Conservation (phyloP, 2,888 invertebrate genomes). For the Papilio protenor region DNA sequence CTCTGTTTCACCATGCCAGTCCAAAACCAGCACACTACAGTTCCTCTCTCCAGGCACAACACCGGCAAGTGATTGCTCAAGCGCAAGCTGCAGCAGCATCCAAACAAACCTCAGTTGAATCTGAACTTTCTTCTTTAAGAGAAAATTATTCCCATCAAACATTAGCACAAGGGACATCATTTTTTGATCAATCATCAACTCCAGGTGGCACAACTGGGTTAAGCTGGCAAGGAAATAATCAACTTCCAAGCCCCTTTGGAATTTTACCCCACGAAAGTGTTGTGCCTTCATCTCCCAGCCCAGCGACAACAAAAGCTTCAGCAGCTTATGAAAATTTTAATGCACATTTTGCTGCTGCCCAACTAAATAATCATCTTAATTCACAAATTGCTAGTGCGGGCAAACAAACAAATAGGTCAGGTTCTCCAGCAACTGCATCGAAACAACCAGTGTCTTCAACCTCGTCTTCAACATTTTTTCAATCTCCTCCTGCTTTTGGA, state of each 20-base stretch:
- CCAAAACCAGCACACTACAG: conserved; percentile 90
- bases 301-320: conserved; percentile 84
- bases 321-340: conserved; percentile 88
- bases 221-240: conserved; percentile 90
- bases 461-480: conserved; percentile 86
- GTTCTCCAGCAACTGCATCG: conserved; percentile 81
- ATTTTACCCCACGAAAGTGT: conserved; percentile 92
- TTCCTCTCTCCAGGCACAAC: conserved; percentile 86
- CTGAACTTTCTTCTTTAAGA: conserved; percentile 83
- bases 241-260: conserved; percentile 89
- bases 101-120: conserved; percentile 83
- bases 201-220: conserved; percentile 80
- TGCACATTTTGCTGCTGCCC: conserved; percentile 88
- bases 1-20: conserved; percentile 91
- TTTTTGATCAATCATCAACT: conserved; percentile 87
- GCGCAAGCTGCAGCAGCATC: conserved; percentile 83
- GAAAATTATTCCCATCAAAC: conserved; percentile 86
- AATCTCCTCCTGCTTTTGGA: conserved; percentile 85
- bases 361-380: conserved; percentile 86
- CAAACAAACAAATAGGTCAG: conserved; percentile 84
- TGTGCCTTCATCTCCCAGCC: conserved; percentile 86
- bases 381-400: conserved; percentile 85
- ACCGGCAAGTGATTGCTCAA: conserved; percentile 87
- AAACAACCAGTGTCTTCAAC: conserved; percentile 82
- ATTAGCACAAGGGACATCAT: conserved; percentile 84